phyloP scores from a whole-genome alignment of 1,140 invertebrate species.

The Drosophila carrolli region DNA sequence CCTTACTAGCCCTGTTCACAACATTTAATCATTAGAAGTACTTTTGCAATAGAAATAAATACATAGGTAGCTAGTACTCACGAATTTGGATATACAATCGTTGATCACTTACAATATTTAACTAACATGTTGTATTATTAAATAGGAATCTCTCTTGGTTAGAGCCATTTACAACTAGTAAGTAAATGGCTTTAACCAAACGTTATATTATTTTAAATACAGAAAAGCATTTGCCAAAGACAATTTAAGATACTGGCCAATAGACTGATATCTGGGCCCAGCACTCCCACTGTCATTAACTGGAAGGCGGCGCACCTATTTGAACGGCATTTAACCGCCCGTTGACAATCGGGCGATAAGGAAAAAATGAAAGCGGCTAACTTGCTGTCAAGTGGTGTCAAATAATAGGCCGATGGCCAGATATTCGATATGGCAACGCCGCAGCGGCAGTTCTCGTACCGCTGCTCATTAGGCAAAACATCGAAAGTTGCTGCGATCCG shows the following conservation, averaged over 20 bases:
- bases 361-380: conserved; percentile 26
- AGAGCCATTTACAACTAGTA: too few relatives aligned
- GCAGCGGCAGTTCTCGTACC: conserved; percentile 33
- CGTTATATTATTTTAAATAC: neutral
- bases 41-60: too few relatives aligned
- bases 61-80: too few relatives aligned
- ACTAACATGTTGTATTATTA: too few relatives aligned
- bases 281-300: conserved; percentile 9
- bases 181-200: too few relatives aligned
- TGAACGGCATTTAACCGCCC: conserved; percentile 36
- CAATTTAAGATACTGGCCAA: neutral
- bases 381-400: conserved; percentile 41
- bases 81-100: too few relatives aligned
- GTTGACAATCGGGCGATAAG: conserved; percentile 29
- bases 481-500: conserved; percentile 55
- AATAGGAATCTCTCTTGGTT: too few relatives aligned
- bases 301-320: conserved; percentile 28
- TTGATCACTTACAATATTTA: too few relatives aligned
- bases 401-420: conserved; percentile 8
- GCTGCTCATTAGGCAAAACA: conserved; percentile 68
- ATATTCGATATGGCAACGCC: conserved; percentile 25
- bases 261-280: too few relatives aligned
- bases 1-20: too few relatives aligned
- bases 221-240: neutral
- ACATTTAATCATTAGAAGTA: too few relatives aligned